These are phyloP conservation scores for Cyprinodon brontotheroides DNA, from an alignment of 2,113 vertebrate genomes.

Conservation along the genomic window DNA sequence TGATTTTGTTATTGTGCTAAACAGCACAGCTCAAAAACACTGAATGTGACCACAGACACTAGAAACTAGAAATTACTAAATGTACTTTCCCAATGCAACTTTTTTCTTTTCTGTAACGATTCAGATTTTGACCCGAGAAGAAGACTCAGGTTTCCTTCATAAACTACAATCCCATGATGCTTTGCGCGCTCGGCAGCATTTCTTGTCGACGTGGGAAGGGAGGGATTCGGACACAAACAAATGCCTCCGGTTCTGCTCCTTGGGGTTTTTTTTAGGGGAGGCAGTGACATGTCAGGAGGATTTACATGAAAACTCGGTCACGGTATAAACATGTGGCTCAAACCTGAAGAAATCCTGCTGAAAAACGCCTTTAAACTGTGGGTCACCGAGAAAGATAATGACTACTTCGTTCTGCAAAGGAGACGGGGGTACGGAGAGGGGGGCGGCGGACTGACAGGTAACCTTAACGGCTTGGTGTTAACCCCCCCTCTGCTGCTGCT, in stretches of 20 bases:
- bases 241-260: slow-evolving; percentile 57
- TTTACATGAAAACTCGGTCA: slow-evolving; percentile 31
- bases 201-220: slow-evolving; percentile 86
- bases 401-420: slow-evolving; percentile 93
- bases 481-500: background rate
- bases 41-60: no score
- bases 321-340: slow-evolving; percentile 89
- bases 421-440: slow-evolving; percentile 92
- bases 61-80: no score
- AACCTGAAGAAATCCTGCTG: slow-evolving; percentile 93
- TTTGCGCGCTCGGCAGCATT: slow-evolving; percentile 70
- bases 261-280: slow-evolving; percentile 20
- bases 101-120: no score
- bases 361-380: slow-evolving; percentile 96
- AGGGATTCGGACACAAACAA: slow-evolving; percentile 75
- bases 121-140: no score
- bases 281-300: slow-evolving; percentile 65
- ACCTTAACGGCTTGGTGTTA: slow-evolving; percentile 30
- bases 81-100: no score
- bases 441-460: slow-evolving; percentile 92
- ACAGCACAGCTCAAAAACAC: no score
- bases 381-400: slow-evolving; percentile 92
- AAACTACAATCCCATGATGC: slow-evolving; percentile 80
- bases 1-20: no score
- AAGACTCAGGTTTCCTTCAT: background rate